Conservation (phyloP, 1,140 invertebrate species). For the Drosophila leontia region DNA sequence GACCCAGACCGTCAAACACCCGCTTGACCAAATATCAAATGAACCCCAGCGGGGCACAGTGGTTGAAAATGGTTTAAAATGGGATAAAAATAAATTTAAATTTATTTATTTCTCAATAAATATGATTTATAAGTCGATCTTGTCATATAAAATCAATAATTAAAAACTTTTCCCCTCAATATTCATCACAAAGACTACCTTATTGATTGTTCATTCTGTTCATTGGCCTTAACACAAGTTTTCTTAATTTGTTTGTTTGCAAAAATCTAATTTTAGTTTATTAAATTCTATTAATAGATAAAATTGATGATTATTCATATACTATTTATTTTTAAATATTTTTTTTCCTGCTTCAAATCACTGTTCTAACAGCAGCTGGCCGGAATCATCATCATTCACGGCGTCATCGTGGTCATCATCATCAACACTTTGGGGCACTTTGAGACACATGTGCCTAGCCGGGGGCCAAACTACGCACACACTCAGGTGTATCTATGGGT, state of each 20-base stretch:
- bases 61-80: slow-evolving; percentile 17
- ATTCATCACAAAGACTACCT: no score
- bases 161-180: no score
- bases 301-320: not conserved
- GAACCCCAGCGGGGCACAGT: slow-evolving; percentile 55
- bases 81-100: not conserved
- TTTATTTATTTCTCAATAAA: no score
- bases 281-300: not conserved
- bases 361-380: slow-evolving; percentile 35
- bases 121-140: no score
- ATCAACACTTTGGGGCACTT: slow-evolving; percentile 65
- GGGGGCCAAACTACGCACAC: slow-evolving; percentile 49
- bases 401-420: slow-evolving; percentile 61
- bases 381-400: slow-evolving; percentile 54
- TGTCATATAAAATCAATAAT: no score
- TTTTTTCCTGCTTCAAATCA: slow-evolving; percentile 13
- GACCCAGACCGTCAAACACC: slow-evolving; percentile 58
- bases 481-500: no score
- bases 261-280: not conserved
- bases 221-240: no score
- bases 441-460: slow-evolving; percentile 79
- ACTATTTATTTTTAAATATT: not conserved
- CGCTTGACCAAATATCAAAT: slow-evolving; percentile 61
- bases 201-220: not conserved
- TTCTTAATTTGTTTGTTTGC: no score